phyloP scores from a whole-genome alignment of 2,888 invertebrate genomes.

The Noctua comes region DNA sequence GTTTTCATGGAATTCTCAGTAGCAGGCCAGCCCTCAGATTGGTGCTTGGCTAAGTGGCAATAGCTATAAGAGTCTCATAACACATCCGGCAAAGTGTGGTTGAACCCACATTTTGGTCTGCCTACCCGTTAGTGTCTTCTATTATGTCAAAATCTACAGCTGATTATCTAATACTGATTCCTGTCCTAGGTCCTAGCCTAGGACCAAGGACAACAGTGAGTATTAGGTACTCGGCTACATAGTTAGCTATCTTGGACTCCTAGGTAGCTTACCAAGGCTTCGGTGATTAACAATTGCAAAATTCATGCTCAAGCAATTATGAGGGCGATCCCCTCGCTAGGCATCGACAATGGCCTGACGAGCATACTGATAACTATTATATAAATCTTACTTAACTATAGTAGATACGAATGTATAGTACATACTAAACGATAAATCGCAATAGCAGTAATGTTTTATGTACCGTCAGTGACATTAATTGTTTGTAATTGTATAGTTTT shows the following conservation, averaged over 20 bases:
- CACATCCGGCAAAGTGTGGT: not conserved
- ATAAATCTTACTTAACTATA: not conserved
- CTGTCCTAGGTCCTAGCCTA: no score
- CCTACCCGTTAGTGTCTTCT: no score
- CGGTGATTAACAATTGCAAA: not conserved
- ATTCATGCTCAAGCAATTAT: not conserved
- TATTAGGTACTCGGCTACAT: no score
- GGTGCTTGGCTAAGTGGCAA: no score
- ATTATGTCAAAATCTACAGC: not conserved
- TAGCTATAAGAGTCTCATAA: not conserved
- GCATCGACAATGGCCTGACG: conserved; percentile 15
- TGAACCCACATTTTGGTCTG: no score
- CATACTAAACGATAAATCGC: not conserved
- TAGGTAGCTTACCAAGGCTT: no score
- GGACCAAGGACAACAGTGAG: no score
- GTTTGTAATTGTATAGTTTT: not conserved
- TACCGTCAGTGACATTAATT: not conserved
- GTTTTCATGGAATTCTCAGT: not conserved
- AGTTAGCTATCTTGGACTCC: no score
- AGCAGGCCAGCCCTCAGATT: not conserved
- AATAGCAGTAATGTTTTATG: not conserved
- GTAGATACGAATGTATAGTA: not conserved
- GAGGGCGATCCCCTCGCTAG: not conserved
- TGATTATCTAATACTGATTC: not conserved
- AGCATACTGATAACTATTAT: conserved; percentile 24